Percentiles rank a stretch among this genome's conserved stretches.
These are phyloP conservation scores for Peromyscus maniculatus DNA, from an alignment of 2,113 vertebrate genomes.

Conservation along the genomic window DNA sequence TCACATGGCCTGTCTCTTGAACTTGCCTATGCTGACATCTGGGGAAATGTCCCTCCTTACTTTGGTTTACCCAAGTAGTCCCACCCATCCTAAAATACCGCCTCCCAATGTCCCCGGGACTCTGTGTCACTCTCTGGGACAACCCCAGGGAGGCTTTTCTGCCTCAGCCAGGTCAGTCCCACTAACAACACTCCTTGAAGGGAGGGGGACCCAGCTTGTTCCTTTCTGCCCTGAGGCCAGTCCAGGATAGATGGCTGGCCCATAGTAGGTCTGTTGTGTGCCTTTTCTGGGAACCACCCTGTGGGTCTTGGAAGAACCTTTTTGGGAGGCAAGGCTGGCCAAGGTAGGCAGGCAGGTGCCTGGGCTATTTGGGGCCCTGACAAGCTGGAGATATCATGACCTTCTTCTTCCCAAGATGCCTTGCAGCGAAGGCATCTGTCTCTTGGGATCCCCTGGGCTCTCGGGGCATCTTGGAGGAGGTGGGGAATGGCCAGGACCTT, in stretches of 20 bases:
- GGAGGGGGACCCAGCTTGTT: not conserved
- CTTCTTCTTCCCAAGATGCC: not conserved
- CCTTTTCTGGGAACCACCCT: not conserved
- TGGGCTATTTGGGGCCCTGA: not conserved
- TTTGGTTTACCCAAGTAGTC: not conserved
- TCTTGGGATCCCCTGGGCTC: not conserved
- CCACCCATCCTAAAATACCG: not conserved
- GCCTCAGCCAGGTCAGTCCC: no score
- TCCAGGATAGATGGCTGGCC: accelerated
- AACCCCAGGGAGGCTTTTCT: not conserved
- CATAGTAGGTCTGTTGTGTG: not conserved
- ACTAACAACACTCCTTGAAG: not conserved
- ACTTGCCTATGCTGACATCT: accelerated
- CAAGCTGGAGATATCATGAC: not conserved
- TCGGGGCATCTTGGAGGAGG: not conserved
- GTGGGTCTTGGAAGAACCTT: not conserved
- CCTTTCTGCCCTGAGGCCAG: not conserved
- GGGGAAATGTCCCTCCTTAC: not conserved
- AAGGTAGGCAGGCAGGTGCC: accelerated
- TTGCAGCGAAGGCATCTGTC: not conserved
- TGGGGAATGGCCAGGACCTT: not conserved
- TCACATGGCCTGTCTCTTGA: not conserved
- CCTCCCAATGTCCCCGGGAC: not conserved
- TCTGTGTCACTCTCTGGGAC: not conserved
- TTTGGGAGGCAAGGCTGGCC: not conserved